Percentiles rank a stretch among this genome's conserved stretches.
These are phyloP conservation scores for Sinhomidia bicolor DNA, from an alignment of 2,888 invertebrate genomes.

Conservation along the genomic window DNA sequence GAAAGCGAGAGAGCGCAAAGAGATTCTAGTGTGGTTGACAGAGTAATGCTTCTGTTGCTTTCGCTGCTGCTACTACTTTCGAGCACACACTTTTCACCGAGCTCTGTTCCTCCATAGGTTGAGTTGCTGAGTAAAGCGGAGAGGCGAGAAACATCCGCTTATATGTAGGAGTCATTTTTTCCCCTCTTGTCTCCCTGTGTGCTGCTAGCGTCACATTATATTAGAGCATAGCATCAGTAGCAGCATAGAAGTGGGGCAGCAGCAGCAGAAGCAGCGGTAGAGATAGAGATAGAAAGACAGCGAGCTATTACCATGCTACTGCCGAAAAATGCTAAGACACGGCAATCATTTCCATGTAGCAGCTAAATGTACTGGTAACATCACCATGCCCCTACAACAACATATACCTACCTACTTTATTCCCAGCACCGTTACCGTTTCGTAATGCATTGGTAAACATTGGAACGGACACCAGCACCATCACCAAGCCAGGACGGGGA, in stretches of 20 bases:
- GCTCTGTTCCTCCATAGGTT: conserved; percentile 26
- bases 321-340: background rate
- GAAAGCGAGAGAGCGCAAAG: background rate
- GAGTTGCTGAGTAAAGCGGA: conserved; percentile 53
- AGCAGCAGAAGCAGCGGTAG: background rate
- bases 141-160: conserved; percentile 39
- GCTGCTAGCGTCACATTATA: background rate
- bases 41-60: too few species aligned
- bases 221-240: background rate
- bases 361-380: background rate
- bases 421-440: background rate
- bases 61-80: background rate
- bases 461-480: conserved; percentile 34
- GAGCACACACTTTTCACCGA: conserved; percentile 35
- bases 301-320: background rate
- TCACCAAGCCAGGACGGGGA: too few species aligned
- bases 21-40: background rate
- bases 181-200: background rate
- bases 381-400: background rate
- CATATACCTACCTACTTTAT: background rate
- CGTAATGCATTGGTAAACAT: background rate
- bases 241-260: too few species aligned
- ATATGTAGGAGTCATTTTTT: conserved; percentile 21
- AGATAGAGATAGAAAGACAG: too few species aligned
- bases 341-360: background rate